Conservation (phyloP, 37 sponge, comb jelly and placozoan species). For the Halichondria panicea region DNA sequence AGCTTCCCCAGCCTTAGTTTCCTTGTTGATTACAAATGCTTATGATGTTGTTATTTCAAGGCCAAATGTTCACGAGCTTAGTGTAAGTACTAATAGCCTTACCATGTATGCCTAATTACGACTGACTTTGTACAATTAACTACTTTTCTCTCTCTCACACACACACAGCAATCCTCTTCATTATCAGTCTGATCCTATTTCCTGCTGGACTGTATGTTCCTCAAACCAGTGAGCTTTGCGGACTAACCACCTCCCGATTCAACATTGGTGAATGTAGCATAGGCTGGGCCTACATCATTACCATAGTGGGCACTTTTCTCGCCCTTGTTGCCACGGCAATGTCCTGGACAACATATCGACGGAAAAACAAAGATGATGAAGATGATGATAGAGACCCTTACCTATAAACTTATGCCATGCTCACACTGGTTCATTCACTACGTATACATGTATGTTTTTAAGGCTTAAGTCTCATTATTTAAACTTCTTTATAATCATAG, state of each 20-base stretch:
- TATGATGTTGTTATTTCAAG: no score
- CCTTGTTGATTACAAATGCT: no score
- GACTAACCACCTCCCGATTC: conserved; percentile 22
- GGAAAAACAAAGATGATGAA: conserved; percentile 40
- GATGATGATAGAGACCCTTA: neutral
- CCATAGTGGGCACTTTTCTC: conserved; percentile 51
- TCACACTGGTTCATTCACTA: neutral
- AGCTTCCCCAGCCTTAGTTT: no score
- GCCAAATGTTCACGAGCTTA: no score
- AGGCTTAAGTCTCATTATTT: no score
- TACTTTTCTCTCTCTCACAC: conserved; percentile 1
- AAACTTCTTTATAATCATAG: no score
- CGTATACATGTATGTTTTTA: no score
- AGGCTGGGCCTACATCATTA: conserved; percentile 76
- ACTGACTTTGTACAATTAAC: neutral
- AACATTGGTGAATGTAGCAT: conserved; percentile 37
- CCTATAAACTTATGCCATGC: neutral
- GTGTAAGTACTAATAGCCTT: no score
- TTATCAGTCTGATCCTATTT: conserved; percentile 41
- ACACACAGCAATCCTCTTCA: conserved; percentile 41
- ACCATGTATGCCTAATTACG: neutral
- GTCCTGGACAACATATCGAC: conserved; percentile 65
- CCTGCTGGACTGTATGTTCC: conserved; percentile 60
- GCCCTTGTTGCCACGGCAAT: conserved; percentile 40
- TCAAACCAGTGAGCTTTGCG: conserved; percentile 43